Conservation (phyloP, 2,797 vertebrate species). For the Smutsia gigantea region DNA sequence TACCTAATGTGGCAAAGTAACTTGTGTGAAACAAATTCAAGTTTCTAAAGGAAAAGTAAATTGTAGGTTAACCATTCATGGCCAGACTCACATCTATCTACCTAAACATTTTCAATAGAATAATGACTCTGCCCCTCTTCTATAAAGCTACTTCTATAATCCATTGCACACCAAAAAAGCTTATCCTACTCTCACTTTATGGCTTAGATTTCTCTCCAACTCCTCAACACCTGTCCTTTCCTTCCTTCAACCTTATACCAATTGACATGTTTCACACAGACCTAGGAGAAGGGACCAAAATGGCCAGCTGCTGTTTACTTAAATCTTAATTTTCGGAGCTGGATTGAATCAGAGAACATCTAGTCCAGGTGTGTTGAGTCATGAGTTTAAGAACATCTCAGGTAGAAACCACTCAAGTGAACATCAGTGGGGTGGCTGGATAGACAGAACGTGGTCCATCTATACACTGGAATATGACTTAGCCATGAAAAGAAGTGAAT, state of each 20-base stretch:
- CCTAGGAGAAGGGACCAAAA: neutral
- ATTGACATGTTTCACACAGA: neutral
- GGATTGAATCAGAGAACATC: too few relatives aligned
- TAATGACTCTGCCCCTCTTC: neutral
- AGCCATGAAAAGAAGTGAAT: neutral
- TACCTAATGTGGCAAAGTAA: fast-evolving
- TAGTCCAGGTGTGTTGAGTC: neutral
- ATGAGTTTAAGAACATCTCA: neutral
- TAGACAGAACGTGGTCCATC: too few relatives aligned
- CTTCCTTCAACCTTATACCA: neutral
- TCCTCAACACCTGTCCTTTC: neutral
- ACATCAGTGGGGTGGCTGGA: too few relatives aligned
- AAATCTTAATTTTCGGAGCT: neutral
- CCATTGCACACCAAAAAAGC: neutral
- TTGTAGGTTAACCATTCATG: neutral
- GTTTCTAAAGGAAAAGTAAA: neutral
- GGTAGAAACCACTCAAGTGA: neutral
- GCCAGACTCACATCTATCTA: fast-evolving
- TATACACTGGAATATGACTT: neutral
- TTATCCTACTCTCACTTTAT: too few relatives aligned
- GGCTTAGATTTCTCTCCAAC: too few relatives aligned
- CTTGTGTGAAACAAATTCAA: neutral
- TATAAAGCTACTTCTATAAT: neutral
- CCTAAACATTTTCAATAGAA: neutral
- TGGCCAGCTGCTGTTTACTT: too few relatives aligned